Percentiles rank a stretch among this genome's conserved stretches.
Evolutionary conservation across 1,140 invertebrate genomes (phyloP).

Genomic region (Drosophila triauraria): DNA sequence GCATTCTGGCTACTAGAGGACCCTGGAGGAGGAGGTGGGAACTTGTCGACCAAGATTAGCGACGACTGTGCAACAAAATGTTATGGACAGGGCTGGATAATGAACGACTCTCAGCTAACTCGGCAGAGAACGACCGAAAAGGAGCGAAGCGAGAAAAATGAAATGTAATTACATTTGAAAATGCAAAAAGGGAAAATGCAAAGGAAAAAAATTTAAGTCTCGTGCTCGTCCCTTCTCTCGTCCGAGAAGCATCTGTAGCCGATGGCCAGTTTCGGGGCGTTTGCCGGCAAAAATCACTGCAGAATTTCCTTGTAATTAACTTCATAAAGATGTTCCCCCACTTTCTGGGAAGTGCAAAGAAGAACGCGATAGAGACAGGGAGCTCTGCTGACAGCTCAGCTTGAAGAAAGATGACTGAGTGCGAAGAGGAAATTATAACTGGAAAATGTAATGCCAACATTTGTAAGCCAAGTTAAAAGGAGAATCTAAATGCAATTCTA

Average conservation of each 20-base stretch:
- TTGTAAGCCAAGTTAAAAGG: neutral
- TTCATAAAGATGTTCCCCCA: constrained; percentile 46
- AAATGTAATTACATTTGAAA: constrained; percentile 81
- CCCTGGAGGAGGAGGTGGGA: constrained; percentile 9
- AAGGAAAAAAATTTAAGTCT: constrained; percentile 38
- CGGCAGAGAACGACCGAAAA: constrained; percentile 17
- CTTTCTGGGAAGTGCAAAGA: constrained; percentile 5
- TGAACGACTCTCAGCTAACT: constrained; percentile 52
- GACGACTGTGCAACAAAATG: constrained; percentile 79
- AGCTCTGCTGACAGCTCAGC: constrained; percentile 25
- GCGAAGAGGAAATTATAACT: constrained; percentile 8
- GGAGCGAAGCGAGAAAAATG: constrained; percentile 68
- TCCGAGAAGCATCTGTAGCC: constrained; percentile 30
- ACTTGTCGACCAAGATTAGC: constrained; percentile 80
- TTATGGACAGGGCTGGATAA: constrained; percentile 78
- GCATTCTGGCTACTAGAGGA: neutral
- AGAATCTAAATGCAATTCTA: neutral
- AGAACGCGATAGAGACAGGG: constrained; percentile 2
- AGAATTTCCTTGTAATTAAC: constrained; percentile 61
- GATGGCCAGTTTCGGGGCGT: constrained; percentile 37
- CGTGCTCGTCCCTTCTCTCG: neutral
- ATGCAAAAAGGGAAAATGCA: constrained; percentile 42
- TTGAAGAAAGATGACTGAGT: constrained; percentile 28
- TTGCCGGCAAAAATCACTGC: constrained; percentile 47
- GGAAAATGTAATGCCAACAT: constrained; percentile 16